These are phyloP conservation scores for Hemicentrotus pulcherrimus DNA, from an alignment of 35 echinoderm and acorn worm species.

Conservation along the genomic window DNA sequence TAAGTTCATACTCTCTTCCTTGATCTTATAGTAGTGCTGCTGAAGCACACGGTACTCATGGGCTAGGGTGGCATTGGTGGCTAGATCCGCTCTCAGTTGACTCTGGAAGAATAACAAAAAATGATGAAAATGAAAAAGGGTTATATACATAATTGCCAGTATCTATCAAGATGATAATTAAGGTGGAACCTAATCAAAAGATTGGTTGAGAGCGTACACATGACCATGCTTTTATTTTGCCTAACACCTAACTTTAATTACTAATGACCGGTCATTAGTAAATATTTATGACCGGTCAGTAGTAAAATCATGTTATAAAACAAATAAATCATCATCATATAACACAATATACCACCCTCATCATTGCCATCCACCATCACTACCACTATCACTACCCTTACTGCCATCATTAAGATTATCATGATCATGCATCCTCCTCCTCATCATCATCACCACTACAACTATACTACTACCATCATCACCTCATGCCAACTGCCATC, in stretches of 20 bases:
- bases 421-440: not conserved
- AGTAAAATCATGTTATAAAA: no score
- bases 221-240: no score
- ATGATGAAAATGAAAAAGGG: not conserved
- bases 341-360: no score
- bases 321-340: no score
- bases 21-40: conserved; percentile 68
- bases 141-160: no score
- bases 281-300: no score
- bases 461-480: not conserved
- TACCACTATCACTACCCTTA: not conserved
- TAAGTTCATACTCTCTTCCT: conserved; percentile 67
- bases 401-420: not conserved
- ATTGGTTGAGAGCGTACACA: no score
- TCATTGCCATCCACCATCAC: not conserved
- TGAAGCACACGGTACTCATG: conserved; percentile 76
- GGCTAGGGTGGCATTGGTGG: conserved; percentile 63
- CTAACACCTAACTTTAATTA: no score
- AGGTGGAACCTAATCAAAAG: no score
- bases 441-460: not conserved
- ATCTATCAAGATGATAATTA: no score
- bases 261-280: no score
- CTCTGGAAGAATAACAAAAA: conserved; percentile 48
- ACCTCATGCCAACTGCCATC: not conserved
- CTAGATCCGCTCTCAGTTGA: conserved; percentile 49